Base-by-base conservation (phyloP, 1,140 invertebrate genomes). In the Asobara japonica region DNA sequence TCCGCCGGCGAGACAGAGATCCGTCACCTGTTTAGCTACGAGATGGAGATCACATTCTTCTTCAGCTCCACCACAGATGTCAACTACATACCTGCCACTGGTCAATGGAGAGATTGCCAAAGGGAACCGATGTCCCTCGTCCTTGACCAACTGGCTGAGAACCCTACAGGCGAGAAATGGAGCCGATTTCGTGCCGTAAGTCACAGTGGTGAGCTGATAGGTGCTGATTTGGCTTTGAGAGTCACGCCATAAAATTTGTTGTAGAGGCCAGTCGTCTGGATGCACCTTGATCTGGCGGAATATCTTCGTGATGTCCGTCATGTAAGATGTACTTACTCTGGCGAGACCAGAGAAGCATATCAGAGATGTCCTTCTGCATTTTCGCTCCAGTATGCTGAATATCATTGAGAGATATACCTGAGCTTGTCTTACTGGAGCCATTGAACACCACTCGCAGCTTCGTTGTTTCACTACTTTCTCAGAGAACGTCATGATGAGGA, bases 211-310 rank as follows among this genome's bases (percentile, higher is more conserved):
- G n/a, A n/a, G n/a, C n/a, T n/a, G n/a, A n/a, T n/a, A n/a, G n/a
- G n/a, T n/a, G n/a, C n/a, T n/a, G n/a, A n/a, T n/a, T n/a, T n/a
- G n/a, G n/a, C n/a, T n/a, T n/a, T n/a, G n/a, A n/a, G n/a, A n/a
- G n/a, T n/a, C n/a, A n/a, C 82, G 51, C 81, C 83, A 85, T 7
- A 81, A 27, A 5, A 86, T 83, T 60, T 80, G 69, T 73, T 86
- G 81, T 61, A 72, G 74, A 29, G 75, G 41, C n/a, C 48, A 41
- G 60, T 76, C 70, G n/a, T 74, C 51, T 16, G 48, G 38, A 20
- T 79, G 60, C 22, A 79, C 51, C 3, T 20, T 25, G 36, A 77
- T 74, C 41, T 75, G 61, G 2, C 69, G 61, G 36, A 71, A 75
- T 73, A 78, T 77, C 20, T 75, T 75, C 18, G n/a, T n/a, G n/a